Conservation (phyloP, 2,797 vertebrate genomes). For the Chelidonichthys spinosus region DNA sequence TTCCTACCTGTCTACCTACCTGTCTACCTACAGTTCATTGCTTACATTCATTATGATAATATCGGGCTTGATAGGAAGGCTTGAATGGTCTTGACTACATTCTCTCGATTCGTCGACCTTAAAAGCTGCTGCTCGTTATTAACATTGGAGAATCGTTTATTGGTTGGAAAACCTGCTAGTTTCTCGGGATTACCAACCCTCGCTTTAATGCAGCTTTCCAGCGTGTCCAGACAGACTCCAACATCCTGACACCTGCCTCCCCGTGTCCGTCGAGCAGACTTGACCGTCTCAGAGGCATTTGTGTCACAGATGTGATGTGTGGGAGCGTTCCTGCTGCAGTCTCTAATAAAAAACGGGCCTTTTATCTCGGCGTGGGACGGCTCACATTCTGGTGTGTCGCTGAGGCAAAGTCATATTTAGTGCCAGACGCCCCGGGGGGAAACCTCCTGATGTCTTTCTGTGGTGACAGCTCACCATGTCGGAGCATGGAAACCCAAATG, state of each 20-base stretch:
- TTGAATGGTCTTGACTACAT: background rate
- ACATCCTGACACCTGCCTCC: background rate
- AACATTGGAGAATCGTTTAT: background rate
- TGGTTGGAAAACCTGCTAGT: background rate
- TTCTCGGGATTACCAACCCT: background rate
- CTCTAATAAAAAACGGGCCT: conserved; percentile 58
- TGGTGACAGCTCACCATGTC: background rate
- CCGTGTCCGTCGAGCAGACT: too few relatives aligned
- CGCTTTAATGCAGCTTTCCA: background rate
- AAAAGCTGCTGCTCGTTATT: background rate
- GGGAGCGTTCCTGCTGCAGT: conserved; percentile 47
- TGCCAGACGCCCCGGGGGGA: background rate
- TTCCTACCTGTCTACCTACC: too few relatives aligned
- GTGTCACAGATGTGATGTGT: conserved; percentile 43
- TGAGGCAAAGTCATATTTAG: conserved; percentile 19
- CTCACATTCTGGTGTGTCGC: background rate
- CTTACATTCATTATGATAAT: background rate
- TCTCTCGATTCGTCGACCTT: background rate
- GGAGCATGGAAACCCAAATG: background rate
- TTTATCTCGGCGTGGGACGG: conserved; percentile 48
- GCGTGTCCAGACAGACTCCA: background rate
- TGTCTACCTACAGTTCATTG: background rate
- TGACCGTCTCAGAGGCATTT: conserved; percentile 8
- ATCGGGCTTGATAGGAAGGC: background rate
- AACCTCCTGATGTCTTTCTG: background rate